phyloP scores from a whole-genome alignment of 2,888 invertebrate genomes.

The Buathra laborator region DNA sequence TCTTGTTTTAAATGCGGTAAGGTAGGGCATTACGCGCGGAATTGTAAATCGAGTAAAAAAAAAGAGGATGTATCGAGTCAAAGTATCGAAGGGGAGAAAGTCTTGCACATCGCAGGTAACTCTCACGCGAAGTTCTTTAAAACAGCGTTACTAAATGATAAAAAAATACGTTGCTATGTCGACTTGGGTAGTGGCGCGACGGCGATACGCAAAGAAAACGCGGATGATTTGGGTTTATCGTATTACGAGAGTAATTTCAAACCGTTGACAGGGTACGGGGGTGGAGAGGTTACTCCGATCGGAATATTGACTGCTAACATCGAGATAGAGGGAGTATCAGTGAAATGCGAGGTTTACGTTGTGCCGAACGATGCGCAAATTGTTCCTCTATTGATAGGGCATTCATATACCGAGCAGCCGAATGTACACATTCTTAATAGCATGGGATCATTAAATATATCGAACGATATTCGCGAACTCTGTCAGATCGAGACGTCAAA shows the following conservation, averaged over 20 bases:
- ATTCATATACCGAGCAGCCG: conserved; percentile 72
- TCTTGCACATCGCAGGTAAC: conserved; percentile 40
- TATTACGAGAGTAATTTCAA: conserved; percentile 10
- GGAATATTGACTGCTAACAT: conserved; percentile 25
- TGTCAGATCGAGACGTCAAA: conserved; percentile 34
- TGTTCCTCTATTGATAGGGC: conserved; percentile 72
- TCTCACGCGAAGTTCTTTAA: conserved; percentile 46
- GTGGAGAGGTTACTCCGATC: conserved; percentile 38
- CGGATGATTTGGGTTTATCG: conserved; percentile 18
- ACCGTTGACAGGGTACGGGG: conserved; percentile 44
- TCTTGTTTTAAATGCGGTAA: conserved; percentile 14
- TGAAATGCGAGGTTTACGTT: conserved; percentile 44
- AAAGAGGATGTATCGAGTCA: background rate
- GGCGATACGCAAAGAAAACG: conserved; percentile 26
- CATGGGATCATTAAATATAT: conserved; percentile 57
- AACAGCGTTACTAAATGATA: conserved; percentile 20
- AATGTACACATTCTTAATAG: conserved; percentile 68
- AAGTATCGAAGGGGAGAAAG: conserved; percentile 12
- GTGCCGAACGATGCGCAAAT: conserved; percentile 69
- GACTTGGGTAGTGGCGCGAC: conserved; percentile 38
- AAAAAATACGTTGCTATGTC: conserved; percentile 31
- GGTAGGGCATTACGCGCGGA: conserved; percentile 38
- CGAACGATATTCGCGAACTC: conserved; percentile 51
- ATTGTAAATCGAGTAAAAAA: conserved; percentile 29
- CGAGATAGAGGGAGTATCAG: conserved; percentile 15